A percentile compares a stretch with the other conserved stretches of the same genome.
Conservation (phyloP, 1,140 invertebrate species). For the Bombus superbus region DNA sequence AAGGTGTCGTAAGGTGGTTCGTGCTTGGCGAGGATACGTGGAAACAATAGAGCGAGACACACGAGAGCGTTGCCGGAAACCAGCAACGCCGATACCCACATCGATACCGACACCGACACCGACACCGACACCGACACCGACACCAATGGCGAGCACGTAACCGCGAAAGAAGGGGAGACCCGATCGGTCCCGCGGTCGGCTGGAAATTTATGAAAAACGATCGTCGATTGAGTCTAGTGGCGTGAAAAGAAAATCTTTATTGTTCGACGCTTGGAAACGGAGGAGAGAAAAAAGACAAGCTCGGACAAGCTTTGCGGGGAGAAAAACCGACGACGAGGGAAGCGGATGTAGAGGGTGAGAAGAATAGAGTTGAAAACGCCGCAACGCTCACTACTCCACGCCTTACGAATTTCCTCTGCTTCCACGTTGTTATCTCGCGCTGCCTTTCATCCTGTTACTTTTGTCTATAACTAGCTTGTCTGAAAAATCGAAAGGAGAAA, state of each 20-base stretch:
- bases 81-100: neutral
- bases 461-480: neutral
- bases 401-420: slow-evolving; percentile 23
- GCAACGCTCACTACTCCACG: neutral
- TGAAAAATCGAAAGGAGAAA: neutral
- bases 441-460: neutral
- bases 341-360: neutral
- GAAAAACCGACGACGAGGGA: neutral
- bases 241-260: slow-evolving; percentile 58
- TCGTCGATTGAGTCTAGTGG: slow-evolving; percentile 57
- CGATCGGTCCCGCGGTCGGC: neutral
- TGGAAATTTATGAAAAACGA: slow-evolving; percentile 64
- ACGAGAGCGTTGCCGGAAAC: neutral
- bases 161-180: neutral
- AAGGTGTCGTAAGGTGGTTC: slow-evolving; percentile 40
- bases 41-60: slow-evolving; percentile 52
- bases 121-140: too few relatives aligned
- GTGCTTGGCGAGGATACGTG: slow-evolving; percentile 34
- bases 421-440: neutral
- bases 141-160: neutral
- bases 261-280: slow-evolving; percentile 37
- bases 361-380: slow-evolving; percentile 14
- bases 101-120: neutral
- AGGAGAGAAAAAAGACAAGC: neutral
- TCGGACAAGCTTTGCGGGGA: neutral